A percentile compares a stretch with the other conserved stretches of the same genome.
Conservation (phyloP, 1,140 invertebrate species). For the Nebria ingens region DNA sequence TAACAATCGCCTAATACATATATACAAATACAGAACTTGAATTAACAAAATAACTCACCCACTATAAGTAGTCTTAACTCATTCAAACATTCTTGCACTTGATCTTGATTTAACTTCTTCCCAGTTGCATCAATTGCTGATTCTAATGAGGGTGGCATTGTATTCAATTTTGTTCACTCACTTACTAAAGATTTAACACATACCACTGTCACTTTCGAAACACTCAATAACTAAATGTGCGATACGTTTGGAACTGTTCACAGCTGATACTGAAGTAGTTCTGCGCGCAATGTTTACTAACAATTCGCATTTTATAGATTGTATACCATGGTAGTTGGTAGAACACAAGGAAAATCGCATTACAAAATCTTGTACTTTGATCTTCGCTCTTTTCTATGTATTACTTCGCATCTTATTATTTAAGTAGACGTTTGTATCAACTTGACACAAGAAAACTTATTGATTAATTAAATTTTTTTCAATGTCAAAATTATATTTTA, state of each 20-base stretch:
- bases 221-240: background rate
- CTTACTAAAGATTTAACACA: background rate
- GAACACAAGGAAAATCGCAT: too few relatives aligned
- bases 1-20: too few relatives aligned
- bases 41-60: constrained; percentile 15
- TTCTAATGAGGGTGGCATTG: background rate
- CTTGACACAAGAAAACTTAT: too few relatives aligned
- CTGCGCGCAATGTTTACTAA: background rate
- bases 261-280: background rate
- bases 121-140: constrained; percentile 13
- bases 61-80: constrained; percentile 14
- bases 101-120: constrained; percentile 12
- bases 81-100: constrained; percentile 14
- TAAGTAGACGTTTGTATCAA: background rate
- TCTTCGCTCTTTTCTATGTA: background rate
- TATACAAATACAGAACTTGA: background rate
- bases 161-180: background rate
- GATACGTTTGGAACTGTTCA: too few relatives aligned
- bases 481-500: too few relatives aligned
- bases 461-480: too few relatives aligned
- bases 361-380: background rate
- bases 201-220: background rate
- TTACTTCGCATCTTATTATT: background rate
- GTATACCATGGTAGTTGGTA: too few relatives aligned
- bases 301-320: background rate